These are phyloP conservation scores for Vanessa atalanta DNA, from an alignment of 1,140 invertebrate species.

Conservation along the genomic window DNA sequence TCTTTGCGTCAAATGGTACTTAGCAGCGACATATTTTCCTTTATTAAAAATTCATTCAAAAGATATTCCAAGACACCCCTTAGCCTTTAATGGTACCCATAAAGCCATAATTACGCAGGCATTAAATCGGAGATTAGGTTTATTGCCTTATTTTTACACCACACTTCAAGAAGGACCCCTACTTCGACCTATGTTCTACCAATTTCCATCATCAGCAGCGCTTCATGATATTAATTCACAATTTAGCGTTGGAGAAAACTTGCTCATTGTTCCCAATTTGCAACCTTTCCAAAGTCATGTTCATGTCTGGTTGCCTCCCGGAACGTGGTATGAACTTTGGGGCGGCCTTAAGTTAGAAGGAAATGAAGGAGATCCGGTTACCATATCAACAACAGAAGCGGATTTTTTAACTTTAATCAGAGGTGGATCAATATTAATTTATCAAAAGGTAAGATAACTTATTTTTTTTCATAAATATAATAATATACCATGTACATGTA, in stretches of 20 bases:
- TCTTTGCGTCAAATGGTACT: conserved; percentile 75
- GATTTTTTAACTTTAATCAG: conserved; percentile 66
- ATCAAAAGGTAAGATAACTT: conserved; percentile 60
- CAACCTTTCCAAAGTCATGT: conserved; percentile 62
- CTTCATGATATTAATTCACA: conserved; percentile 56
- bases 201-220: conserved; percentile 54
- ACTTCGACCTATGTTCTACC: conserved; percentile 73
- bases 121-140: conserved; percentile 51
- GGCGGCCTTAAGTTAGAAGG: conserved; percentile 54
- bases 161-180: conserved; percentile 65
- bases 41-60: conserved; percentile 67
- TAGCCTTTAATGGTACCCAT: conserved; percentile 56
- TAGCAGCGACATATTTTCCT: conserved; percentile 66
- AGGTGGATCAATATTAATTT: conserved; percentile 59
- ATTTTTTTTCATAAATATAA: neutral
- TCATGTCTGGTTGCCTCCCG: conserved; percentile 61
- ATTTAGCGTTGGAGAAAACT: conserved; percentile 64
- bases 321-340: conserved; percentile 70
- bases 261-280: conserved; percentile 69
- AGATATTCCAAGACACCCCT: conserved; percentile 50
- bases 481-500: no score
- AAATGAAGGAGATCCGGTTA: conserved; percentile 53
- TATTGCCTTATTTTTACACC: conserved; percentile 67
- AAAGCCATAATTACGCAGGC: conserved; percentile 51
- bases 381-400: conserved; percentile 62